A percentile compares a stretch with the other conserved stretches of the same genome.
These are phyloP conservation scores for Oceanodroma tethys DNA, from an alignment of 2,113 vertebrate genomes.

Conservation along the genomic window DNA sequence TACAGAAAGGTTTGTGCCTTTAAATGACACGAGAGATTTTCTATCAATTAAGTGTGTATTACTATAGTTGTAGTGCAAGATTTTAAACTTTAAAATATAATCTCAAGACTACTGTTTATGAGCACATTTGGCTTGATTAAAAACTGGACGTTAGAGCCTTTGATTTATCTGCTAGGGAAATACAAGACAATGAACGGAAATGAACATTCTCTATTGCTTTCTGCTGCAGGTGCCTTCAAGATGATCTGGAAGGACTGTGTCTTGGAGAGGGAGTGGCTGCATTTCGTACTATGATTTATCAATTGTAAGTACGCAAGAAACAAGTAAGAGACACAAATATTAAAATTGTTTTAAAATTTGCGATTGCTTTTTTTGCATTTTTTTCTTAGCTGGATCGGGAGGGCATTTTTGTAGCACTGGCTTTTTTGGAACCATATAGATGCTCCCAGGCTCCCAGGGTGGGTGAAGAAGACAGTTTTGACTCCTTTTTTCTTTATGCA, in stretches of 20 bases:
- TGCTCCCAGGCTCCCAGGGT: not conserved
- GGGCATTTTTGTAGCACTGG: not conserved
- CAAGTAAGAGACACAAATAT: not conserved
- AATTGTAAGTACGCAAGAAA: not conserved
- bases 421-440: not conserved
- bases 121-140: not conserved
- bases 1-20: not conserved
- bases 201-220: not conserved
- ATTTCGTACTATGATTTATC: not conserved
- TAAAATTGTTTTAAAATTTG: not conserved
- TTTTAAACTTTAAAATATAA: not conserved
- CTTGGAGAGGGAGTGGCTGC: not conserved
- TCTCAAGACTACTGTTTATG: not conserved
- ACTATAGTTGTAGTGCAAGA: not conserved
- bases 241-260: not conserved
- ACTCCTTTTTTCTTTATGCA: not conserved
- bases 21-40: not conserved
- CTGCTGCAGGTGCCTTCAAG: not conserved
- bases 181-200: not conserved
- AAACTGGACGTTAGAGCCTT: not conserved
- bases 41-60: not conserved
- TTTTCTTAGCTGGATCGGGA: not conserved
- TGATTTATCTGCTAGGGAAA: not conserved
- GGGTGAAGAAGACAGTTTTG: not conserved
- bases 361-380: not conserved